These are phyloP conservation scores for Metallyticus violacea DNA, from an alignment of 2,888 invertebrate genomes.

Conservation along the genomic window DNA sequence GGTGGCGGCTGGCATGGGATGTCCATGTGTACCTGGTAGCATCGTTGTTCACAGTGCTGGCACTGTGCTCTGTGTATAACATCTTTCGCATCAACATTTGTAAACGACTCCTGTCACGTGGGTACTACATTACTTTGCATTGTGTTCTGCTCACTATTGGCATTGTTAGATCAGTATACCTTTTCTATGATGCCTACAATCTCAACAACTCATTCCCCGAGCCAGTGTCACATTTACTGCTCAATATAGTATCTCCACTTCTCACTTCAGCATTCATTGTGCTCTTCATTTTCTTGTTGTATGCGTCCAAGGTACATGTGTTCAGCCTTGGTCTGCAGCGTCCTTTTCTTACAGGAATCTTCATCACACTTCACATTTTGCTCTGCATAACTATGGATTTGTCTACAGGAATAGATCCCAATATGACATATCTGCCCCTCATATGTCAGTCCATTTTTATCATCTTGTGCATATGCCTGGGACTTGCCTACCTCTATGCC, in stretches of 20 bases:
- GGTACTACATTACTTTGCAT: slow-evolving; percentile 84
- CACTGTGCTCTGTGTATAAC: slow-evolving; percentile 81
- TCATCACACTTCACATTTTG: slow-evolving; percentile 74
- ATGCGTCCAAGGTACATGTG: slow-evolving; percentile 60
- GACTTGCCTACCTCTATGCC: slow-evolving; percentile 79
- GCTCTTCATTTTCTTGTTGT: slow-evolving; percentile 78
- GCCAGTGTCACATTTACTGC: slow-evolving; percentile 75
- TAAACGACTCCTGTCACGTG: slow-evolving; percentile 81
- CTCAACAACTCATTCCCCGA: slow-evolving; percentile 73
- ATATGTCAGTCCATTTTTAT: slow-evolving; percentile 85
- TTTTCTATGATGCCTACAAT: slow-evolving; percentile 91
- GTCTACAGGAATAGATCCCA: slow-evolving; percentile 45
- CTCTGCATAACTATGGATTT: slow-evolving; percentile 82
- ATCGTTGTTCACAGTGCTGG: slow-evolving; percentile 77
- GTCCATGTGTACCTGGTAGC: slow-evolving; percentile 87
- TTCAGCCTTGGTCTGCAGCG: slow-evolving; percentile 59
- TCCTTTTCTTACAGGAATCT: slow-evolving; percentile 72
- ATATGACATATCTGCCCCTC: slow-evolving; percentile 64
- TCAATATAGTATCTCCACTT: slow-evolving; percentile 83
- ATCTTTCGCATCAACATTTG: slow-evolving; percentile 82
- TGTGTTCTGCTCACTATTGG: slow-evolving; percentile 79
- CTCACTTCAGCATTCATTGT: slow-evolving; percentile 87
- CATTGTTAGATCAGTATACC: slow-evolving; percentile 76
- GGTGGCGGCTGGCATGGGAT: slow-evolving; percentile 85
- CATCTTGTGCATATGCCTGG: slow-evolving; percentile 77